Base-by-base conservation (phyloP, 2,797 vertebrate genomes). In the Sebastiscus albofasciatus region DNA sequence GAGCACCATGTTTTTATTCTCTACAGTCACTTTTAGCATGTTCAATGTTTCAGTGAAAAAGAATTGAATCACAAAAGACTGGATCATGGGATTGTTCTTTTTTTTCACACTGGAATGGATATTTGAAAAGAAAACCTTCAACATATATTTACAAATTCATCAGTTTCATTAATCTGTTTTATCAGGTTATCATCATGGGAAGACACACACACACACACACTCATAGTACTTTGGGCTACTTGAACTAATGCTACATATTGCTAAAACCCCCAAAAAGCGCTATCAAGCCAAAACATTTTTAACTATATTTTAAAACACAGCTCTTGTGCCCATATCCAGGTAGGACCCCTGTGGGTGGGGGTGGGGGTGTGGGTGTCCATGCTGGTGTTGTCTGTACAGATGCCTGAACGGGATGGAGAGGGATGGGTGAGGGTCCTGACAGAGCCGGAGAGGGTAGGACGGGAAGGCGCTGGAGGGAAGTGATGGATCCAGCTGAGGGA, bases 361-460 rank as follows among this genome's bases (percentile, higher is more conserved):
- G 89, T 90, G 97, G 75, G 91, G 92, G 90, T 92, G 96, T 89
- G 90, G 64, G 89, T 94, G 96, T 87, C 91, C 93, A 79, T 94
- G 97, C 90, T 95, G 97, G 94, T 93, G 96, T 90, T 95, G 96
- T 85, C 95, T 96, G 91, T 96, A 98, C 91, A 95, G 95, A 90
- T 93, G 97, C 92, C 92, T 96, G 93, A 93, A 96, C 52, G 95
- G 97, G 88, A 94, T 96, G 87, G 96, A 91, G 86, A 95, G 94
- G 84, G 88, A 96, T 59, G 91, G 83, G 90, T 96, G 96, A 86
- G 91, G 96, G 87, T 93, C 96, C 95, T 95, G 97, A 89, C 39
- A 95, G 67, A 96, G 95, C 70, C 72, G 89, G 16, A 96, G 91
- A 46, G 97, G 96, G 90, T 97, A 95, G 42, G 96, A 94, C 0